Percentiles rank a stretch among this genome's conserved stretches.
These are phyloP conservation scores for Pseudococcus viburni DNA, from an alignment of 2,888 invertebrate genomes.

Conservation along the genomic window DNA sequence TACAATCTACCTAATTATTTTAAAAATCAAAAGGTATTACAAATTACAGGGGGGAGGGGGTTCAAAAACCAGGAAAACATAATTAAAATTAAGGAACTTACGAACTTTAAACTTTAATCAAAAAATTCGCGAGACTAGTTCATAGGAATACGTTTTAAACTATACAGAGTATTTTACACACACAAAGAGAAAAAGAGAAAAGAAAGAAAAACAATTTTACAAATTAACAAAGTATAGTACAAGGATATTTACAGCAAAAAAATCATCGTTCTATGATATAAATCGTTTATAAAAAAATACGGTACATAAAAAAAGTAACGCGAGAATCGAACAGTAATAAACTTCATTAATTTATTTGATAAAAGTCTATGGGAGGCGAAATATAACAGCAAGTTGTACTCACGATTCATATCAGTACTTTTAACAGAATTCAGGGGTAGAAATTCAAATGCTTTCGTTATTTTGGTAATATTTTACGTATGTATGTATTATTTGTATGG, in stretches of 20 bases:
- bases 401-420: slow-evolving; percentile 43
- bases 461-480: background rate
- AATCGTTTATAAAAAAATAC: background rate
- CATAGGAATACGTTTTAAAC: slow-evolving; percentile 35
- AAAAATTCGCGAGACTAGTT: slow-evolving; percentile 43
- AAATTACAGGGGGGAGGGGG: background rate
- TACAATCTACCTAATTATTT: no score
- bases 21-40: no score
- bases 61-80: background rate
- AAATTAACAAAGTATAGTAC: slow-evolving; percentile 37
- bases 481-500: background rate
- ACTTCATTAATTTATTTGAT: background rate
- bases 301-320: slow-evolving; percentile 41
- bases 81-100: slow-evolving; percentile 45
- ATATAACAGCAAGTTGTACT: slow-evolving; percentile 47
- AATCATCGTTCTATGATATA: background rate
- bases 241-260: slow-evolving; percentile 45
- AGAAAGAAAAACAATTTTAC: slow-evolving; percentile 2
- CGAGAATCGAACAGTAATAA: slow-evolving; percentile 13
- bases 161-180: slow-evolving; percentile 17
- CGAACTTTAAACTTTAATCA: slow-evolving; percentile 35
- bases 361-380: slow-evolving; percentile 31
- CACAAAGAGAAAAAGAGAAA: background rate
- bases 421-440: background rate
- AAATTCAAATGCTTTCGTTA: background rate